Conservation (phyloP, 2,797 vertebrate genomes). For the Periparus ater region DNA sequence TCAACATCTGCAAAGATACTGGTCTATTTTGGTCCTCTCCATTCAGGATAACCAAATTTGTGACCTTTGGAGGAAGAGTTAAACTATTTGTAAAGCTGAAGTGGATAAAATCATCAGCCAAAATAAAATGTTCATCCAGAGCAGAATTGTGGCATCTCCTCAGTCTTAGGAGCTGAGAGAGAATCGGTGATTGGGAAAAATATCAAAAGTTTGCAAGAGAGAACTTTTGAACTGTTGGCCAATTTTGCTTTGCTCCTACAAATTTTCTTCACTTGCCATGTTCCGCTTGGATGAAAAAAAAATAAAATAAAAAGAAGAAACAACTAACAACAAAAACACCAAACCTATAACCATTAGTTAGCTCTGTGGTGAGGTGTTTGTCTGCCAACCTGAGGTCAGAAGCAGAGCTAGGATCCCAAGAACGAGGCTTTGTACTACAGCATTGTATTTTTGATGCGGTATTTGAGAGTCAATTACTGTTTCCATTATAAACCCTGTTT, state of each 20-base stretch:
- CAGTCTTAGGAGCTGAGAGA: not conserved
- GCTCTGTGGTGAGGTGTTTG: conserved; percentile 78
- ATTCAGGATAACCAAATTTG: not conserved
- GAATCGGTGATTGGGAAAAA: not conserved
- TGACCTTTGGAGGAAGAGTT: not conserved
- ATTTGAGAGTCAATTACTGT: conserved; percentile 80
- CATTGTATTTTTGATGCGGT: conserved; percentile 81
- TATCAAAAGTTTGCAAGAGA: not conserved
- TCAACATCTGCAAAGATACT: not conserved
- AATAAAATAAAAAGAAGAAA: not conserved
- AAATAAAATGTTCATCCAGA: not conserved
- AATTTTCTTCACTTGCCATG: conserved; percentile 54
- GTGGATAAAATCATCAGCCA: not conserved
- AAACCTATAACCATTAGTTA: conserved; percentile 77
- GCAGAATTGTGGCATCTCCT: not conserved
- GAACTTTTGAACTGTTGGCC: conserved; percentile 22
- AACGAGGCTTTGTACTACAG: conserved; percentile 73
- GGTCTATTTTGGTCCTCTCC: not conserved
- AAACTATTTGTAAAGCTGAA: not conserved
- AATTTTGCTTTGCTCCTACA: conserved; percentile 9
- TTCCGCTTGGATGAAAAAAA: not conserved
- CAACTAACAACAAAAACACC: conserved; percentile 27
- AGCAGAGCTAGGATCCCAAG: conserved; percentile 67
- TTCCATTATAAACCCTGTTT: conserved; percentile 82
- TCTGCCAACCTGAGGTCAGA: conserved; percentile 79